A percentile compares a stretch with the other conserved stretches of the same genome.
Evolutionary conservation across 37 sponge, comb jelly and placozoan genomes (phyloP).

Genomic region (Halisarca cf. caerulea): DNA sequence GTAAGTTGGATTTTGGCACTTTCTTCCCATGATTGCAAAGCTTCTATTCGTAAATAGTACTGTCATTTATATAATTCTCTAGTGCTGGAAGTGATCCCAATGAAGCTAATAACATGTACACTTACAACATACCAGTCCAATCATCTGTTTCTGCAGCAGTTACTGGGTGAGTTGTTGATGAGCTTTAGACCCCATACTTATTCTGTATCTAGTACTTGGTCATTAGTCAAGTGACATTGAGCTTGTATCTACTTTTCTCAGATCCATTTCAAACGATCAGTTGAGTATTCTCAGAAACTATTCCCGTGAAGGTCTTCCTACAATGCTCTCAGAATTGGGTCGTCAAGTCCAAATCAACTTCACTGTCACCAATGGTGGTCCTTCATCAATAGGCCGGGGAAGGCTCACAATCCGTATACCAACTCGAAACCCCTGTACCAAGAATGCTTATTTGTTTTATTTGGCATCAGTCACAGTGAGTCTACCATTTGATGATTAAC

Average conservation of each 20-base stretch:
- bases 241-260: no score
- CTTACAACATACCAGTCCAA: not conserved
- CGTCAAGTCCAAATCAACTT: constrained; percentile 1
- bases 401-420: not conserved
- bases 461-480: not conserved
- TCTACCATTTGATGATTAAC: not conserved
- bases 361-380: constrained; percentile 10
- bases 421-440: constrained; percentile 5
- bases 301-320: not conserved
- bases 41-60: no score
- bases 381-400: not conserved
- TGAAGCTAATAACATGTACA: not conserved
- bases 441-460: not conserved
- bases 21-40: no score
- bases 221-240: no score
- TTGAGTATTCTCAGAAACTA: not conserved
- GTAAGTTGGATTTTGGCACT: not conserved
- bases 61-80: not conserved
- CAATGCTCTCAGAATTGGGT: not conserved
- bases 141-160: not conserved
- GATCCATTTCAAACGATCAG: constrained; percentile 12
- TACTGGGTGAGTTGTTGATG: not conserved
- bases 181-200: no score
- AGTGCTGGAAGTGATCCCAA: not conserved
- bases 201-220: no score